These are phyloP conservation scores for Archegozetes longisetosus DNA, from an alignment of 1,140 invertebrate species.

Conservation along the genomic window DNA sequence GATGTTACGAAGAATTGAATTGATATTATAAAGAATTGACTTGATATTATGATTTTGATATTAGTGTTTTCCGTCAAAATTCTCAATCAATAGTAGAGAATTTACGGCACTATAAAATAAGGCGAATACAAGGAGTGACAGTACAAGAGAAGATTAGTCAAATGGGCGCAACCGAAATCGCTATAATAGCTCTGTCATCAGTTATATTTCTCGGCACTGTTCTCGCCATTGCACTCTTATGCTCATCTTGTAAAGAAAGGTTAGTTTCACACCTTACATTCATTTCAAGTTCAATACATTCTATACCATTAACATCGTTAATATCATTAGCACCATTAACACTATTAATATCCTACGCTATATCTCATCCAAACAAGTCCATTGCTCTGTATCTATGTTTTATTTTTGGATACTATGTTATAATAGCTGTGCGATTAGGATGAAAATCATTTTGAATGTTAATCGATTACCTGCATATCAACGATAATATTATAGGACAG, in stretches of 20 bases:
- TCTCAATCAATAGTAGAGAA: conserved; percentile 42
- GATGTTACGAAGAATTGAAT: conserved; percentile 12
- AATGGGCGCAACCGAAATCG: conserved; percentile 56
- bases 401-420: too few relatives aligned
- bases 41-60: neutral
- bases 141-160: conserved; percentile 34
- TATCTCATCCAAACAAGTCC: too few relatives aligned
- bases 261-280: conserved; percentile 10
- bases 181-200: conserved; percentile 54
- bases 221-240: conserved; percentile 40
- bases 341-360: too few relatives aligned
- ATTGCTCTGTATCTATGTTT: too few relatives aligned
- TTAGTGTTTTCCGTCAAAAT: conserved; percentile 38
- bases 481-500: too few relatives aligned
- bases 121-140: conserved; percentile 26
- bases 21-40: neutral
- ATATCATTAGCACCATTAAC: too few relatives aligned
- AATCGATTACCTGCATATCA: too few relatives aligned
- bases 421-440: too few relatives aligned
- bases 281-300: too few relatives aligned
- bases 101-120: conserved; percentile 38
- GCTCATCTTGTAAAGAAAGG: conserved; percentile 25
- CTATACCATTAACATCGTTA: too few relatives aligned
- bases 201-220: conserved; percentile 59
- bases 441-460: too few relatives aligned